Evolutionary conservation across 2,888 invertebrate species (phyloP).

Genomic region (Acronicta leporina): DNA sequence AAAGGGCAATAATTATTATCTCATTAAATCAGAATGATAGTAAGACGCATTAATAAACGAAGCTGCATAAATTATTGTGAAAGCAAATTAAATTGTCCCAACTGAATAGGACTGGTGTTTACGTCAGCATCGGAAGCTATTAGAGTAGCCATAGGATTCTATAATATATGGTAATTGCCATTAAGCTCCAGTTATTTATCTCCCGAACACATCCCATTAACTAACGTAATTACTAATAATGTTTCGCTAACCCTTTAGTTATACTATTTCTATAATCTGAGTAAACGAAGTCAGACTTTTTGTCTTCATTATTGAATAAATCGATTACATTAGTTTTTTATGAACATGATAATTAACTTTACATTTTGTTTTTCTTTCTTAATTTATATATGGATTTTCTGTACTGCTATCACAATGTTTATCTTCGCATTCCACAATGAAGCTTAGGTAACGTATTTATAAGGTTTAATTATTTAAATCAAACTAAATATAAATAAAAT

Average conservation of each 20-base stretch:
- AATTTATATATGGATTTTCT: too few species aligned
- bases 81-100: slow-evolving; percentile 46
- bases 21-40: slow-evolving; percentile 12
- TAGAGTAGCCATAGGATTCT: slow-evolving; percentile 35
- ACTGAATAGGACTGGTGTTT: slow-evolving; percentile 39
- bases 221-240: slow-evolving; percentile 36
- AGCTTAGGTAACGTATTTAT: not conserved
- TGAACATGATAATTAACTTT: too few species aligned
- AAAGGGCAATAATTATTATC: slow-evolving; percentile 14
- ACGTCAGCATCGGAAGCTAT: slow-evolving; percentile 32
- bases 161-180: slow-evolving; percentile 43
- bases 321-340: too few species aligned
- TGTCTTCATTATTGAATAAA: too few species aligned
- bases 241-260: slow-evolving; percentile 24
- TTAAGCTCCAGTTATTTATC: slow-evolving; percentile 39
- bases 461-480: too few species aligned
- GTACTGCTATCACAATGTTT: not conserved
- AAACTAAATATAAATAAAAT: not conserved
- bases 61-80: slow-evolving; percentile 33
- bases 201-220: slow-evolving; percentile 41
- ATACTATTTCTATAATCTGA: slow-evolving; percentile 18
- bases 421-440: not conserved
- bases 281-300: not conserved
- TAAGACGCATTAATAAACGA: slow-evolving; percentile 12
- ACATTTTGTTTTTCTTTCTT: too few species aligned